Conservation (phyloP, 2,888 invertebrate species). For the Archips crataeganus region DNA sequence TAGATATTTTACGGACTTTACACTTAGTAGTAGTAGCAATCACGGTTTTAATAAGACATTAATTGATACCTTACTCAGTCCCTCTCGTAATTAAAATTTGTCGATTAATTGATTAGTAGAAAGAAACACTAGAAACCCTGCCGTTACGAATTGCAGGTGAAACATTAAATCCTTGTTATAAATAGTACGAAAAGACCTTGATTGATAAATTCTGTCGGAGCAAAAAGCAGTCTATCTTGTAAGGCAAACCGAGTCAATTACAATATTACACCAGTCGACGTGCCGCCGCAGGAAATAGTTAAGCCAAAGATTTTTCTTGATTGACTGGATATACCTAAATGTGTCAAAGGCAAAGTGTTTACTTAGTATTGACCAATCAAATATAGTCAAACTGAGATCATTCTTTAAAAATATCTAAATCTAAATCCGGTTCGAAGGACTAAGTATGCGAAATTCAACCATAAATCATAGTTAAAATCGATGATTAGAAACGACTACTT, state of each 20-base stretch:
- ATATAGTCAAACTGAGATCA: background rate
- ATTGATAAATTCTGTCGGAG: conserved; percentile 3
- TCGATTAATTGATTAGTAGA: background rate
- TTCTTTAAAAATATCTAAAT: too few relatives aligned
- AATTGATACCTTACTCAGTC: background rate
- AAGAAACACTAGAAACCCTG: background rate
- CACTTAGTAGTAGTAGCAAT: too few relatives aligned
- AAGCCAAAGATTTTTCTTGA: conserved; percentile 27
- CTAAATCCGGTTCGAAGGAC: too few relatives aligned
- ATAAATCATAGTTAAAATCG: background rate
- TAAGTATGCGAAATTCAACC: too few relatives aligned
- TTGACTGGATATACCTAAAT: background rate
- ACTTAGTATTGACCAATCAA: background rate
- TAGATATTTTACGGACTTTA: background rate
- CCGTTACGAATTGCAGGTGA: background rate
- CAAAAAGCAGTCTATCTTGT: conserved; percentile 21
- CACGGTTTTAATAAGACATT: conserved; percentile 6
- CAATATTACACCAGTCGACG: conserved; percentile 13
- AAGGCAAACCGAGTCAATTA: conserved; percentile 12
- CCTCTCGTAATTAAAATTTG: background rate
- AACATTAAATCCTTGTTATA: background rate
- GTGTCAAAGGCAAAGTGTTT: background rate
- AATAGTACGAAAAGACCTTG: background rate
- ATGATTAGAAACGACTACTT: background rate
- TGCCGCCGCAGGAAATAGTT: conserved; percentile 11